phyloP scores from a whole-genome alignment of 2,888 invertebrate species.

The Calameuta idolon region DNA sequence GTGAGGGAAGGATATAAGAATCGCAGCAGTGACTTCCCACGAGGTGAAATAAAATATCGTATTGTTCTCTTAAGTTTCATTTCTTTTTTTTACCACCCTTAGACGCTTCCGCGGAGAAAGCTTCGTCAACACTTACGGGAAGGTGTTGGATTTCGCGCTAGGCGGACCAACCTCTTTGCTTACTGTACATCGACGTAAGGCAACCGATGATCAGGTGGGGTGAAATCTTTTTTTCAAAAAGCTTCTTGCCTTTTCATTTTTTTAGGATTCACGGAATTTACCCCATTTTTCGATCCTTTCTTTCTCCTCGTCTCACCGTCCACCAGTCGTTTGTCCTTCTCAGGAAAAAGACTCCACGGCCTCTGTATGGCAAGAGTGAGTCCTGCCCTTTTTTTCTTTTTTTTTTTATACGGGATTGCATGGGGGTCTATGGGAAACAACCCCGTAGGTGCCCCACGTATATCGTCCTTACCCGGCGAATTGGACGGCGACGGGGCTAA shows the following conservation, averaged over 20 bases:
- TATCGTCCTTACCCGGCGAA: conserved; percentile 12
- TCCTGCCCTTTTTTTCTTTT: conserved; percentile 11
- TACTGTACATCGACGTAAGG: background rate
- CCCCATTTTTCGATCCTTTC: background rate
- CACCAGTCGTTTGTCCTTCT: conserved; percentile 15
- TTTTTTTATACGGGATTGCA: conserved; percentile 25
- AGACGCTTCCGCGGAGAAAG: background rate
- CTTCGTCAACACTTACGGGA: background rate
- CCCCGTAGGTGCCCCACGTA: background rate
- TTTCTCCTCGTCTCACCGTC: background rate
- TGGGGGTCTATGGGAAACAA: conserved; percentile 12
- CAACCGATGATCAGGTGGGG: background rate
- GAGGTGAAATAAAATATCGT: conserved; percentile 39
- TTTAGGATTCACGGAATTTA: background rate
- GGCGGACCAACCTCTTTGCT: background rate
- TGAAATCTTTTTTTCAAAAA: background rate
- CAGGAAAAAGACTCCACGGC: background rate
- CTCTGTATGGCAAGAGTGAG: conserved; percentile 1
- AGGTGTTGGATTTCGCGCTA: background rate
- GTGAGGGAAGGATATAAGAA: background rate
- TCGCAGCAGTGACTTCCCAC: conserved; percentile 35
- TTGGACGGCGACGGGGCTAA: conserved; percentile 13
- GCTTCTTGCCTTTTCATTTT: too few species aligned
- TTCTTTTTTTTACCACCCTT: background rate
- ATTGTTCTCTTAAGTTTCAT: conserved; percentile 20